Conservation (phyloP, 2,797 vertebrate genomes). For the Hypotaenidia philippensis region DNA sequence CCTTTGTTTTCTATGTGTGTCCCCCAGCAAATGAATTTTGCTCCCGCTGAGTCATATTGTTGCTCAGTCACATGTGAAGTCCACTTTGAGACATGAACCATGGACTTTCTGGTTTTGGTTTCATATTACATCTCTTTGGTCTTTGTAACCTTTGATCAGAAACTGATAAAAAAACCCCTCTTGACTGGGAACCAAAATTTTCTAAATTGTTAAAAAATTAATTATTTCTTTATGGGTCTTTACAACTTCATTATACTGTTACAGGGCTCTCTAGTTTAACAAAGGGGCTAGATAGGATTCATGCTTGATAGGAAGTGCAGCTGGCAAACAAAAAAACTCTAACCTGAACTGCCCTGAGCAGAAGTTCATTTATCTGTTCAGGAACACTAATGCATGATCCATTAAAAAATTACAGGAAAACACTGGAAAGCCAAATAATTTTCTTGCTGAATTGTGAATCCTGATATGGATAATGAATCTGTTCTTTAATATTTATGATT, state of each 20-base stretch:
- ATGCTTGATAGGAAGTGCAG: background rate
- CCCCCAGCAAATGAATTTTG: background rate
- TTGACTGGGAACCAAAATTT: background rate
- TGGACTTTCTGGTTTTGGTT: background rate
- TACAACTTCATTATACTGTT: background rate
- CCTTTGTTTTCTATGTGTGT: background rate
- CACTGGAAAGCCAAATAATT: background rate
- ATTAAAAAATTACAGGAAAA: background rate
- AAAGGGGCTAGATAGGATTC: background rate
- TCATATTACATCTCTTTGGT: background rate
- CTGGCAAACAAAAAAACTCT: background rate
- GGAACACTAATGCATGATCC: background rate
- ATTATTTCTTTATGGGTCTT: background rate
- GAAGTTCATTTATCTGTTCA: background rate
- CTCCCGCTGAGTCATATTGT: background rate
- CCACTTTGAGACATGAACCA: background rate
- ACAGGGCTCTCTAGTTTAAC: background rate
- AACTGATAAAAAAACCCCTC: background rate
- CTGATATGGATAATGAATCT: background rate
- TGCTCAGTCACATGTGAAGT: rapidly evolving
- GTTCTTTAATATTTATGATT: background rate
- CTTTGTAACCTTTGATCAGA: background rate
- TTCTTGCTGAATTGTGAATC: background rate
- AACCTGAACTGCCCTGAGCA: background rate
- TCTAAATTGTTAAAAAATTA: background rate